These are phyloP conservation scores for Agrochola lychnidis DNA, from an alignment of 2,888 invertebrate genomes.

Conservation along the genomic window DNA sequence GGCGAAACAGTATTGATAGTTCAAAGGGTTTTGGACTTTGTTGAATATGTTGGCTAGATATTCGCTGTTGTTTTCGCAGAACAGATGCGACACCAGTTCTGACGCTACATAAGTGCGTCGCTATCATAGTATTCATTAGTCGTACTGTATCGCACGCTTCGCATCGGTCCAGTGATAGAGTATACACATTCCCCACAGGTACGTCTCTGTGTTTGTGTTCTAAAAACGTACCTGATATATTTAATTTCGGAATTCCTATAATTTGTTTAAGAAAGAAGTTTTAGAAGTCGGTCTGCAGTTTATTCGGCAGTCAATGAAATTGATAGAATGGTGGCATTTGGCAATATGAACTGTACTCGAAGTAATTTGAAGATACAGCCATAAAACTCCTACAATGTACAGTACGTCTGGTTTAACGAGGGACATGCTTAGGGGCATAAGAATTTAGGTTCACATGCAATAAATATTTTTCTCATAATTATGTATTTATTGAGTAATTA, in stretches of 20 bases:
- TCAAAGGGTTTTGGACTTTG: not conserved
- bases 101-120: not conserved
- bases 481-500: not conserved
- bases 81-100: not conserved
- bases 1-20: no score
- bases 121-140: not conserved
- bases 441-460: not conserved
- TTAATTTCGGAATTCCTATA: not conserved
- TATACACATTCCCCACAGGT: not conserved
- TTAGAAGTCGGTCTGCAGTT: not conserved
- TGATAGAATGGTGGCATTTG: not conserved
- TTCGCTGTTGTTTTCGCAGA: not conserved
- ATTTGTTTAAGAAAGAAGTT: not conserved
- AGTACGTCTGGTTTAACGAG: constrained; percentile 8
- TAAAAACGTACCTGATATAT: not conserved
- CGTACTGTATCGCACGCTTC: not conserved
- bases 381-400: not conserved
- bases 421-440: not conserved
- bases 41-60: not conserved
- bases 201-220: not conserved
- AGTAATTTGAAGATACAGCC: not conserved
- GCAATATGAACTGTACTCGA: not conserved
- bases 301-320: constrained; percentile 8
- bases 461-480: not conserved
- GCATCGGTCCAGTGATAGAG: not conserved